A percentile compares a stretch with the other conserved stretches of the same genome.
phyloP scores from a whole-genome alignment of 1,140 invertebrate genomes.

The Delia radicum region DNA sequence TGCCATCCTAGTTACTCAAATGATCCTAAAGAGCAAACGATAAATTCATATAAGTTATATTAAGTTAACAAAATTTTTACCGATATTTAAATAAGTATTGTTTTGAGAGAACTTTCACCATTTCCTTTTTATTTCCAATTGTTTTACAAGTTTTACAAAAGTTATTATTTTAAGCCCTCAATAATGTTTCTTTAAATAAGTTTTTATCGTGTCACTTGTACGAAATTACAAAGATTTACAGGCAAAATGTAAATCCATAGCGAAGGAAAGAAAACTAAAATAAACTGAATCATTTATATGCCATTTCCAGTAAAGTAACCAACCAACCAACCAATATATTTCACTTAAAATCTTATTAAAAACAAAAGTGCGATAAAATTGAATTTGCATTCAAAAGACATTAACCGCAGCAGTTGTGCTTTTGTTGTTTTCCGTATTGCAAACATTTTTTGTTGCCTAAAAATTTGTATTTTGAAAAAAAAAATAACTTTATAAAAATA shows the following conservation, averaged over 20 bases:
- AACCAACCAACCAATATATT: neutral
- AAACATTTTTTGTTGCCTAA: constrained; percentile 3
- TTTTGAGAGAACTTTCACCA: no score
- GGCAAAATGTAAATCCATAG: neutral
- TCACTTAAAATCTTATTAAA: constrained; percentile 51
- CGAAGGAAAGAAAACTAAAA: neutral
- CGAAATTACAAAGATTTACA: neutral
- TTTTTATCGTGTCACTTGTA: constrained; percentile 14
- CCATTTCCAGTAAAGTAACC: neutral
- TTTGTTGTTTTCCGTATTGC: neutral
- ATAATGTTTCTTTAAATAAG: constrained; percentile 24
- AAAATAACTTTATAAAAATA: neutral
- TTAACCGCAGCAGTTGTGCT: constrained; percentile 55
- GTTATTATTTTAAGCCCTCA: neutral
- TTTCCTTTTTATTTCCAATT: neutral
- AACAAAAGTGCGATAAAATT: constrained; percentile 57
- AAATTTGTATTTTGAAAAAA: neutral
- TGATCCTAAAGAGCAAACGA: no score
- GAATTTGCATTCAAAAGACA: constrained; percentile 57
- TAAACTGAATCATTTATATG: neutral
- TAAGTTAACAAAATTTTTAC: no score
- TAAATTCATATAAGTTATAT: no score
- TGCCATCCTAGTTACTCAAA: no score
- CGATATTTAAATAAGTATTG: no score
- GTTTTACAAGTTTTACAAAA: neutral